Conservation (phyloP, 2,888 invertebrate genomes). For the Bellardia pandia region DNA sequence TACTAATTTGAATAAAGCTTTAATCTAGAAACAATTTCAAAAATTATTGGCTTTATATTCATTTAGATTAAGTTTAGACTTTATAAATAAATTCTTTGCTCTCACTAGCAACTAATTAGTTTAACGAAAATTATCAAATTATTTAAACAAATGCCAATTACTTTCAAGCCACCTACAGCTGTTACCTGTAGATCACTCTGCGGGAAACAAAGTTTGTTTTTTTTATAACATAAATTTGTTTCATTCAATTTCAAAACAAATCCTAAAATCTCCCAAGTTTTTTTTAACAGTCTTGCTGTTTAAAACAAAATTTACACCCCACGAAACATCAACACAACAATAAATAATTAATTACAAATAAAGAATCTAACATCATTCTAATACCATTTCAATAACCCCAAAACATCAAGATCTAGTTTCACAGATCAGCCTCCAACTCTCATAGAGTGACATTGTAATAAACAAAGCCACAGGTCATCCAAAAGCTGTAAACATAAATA, state of each 20-base stretch:
- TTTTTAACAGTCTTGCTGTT: not conserved
- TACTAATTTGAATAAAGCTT: too few species aligned
- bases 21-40: too few species aligned
- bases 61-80: too few species aligned
- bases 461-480: conserved; percentile 57
- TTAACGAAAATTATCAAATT: too few species aligned
- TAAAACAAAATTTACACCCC: not conserved
- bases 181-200: not conserved
- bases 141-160: too few species aligned
- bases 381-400: conserved; percentile 2
- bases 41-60: too few species aligned
- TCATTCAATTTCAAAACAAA: not conserved
- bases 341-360: conserved; percentile 46
- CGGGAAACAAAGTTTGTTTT: not conserved
- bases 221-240: not conserved
- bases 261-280: not conserved
- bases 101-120: too few species aligned
- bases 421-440: not conserved
- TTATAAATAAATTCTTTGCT: too few species aligned
- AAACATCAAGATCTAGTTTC: conserved; percentile 9
- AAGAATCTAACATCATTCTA: not conserved
- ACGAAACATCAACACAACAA: conserved; percentile 40
- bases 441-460: conserved; percentile 50
- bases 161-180: not conserved
- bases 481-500: not conserved